Conservation (phyloP, 2,797 vertebrate genomes). For the Alcedo atthis region DNA sequence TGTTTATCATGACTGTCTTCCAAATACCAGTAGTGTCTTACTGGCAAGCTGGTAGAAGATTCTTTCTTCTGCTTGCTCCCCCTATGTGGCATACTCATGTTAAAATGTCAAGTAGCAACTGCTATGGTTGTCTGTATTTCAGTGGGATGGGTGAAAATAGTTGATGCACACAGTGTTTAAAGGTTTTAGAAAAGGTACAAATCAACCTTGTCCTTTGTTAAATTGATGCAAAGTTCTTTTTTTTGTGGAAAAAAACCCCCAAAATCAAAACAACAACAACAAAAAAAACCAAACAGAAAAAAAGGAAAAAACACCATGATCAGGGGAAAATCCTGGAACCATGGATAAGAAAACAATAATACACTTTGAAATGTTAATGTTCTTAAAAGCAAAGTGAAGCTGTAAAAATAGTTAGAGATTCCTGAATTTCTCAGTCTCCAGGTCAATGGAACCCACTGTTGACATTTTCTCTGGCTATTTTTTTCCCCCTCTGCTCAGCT, state of each 20-base stretch:
- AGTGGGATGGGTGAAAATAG: not conserved
- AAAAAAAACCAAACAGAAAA: not conserved
- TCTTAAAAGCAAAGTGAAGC: conserved; percentile 54
- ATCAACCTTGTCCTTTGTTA: not conserved
- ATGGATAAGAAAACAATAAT: not conserved
- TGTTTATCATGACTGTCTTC: not conserved
- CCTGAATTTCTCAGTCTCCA: not conserved
- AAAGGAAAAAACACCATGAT: not conserved
- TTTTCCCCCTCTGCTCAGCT: not conserved
- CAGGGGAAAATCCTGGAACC: not conserved
- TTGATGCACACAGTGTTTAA: not conserved
- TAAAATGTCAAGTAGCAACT: not conserved
- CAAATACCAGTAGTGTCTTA: not conserved
- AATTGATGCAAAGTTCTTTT: conserved; percentile 27
- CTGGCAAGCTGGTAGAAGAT: not conserved
- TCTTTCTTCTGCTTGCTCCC: not conserved
- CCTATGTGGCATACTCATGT: not conserved
- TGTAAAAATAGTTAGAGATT: conserved; percentile 25
- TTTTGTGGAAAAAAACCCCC: not conserved
- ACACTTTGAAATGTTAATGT: conserved; percentile 55
- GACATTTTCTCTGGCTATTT: conserved; percentile 63
- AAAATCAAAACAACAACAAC: too few species aligned
- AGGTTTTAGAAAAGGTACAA: not conserved
- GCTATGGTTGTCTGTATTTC: not conserved
- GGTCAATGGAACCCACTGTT: conserved; percentile 62